phyloP scores from a whole-genome alignment of 2,113 vertebrate species.

The Silurus glanis region DNA sequence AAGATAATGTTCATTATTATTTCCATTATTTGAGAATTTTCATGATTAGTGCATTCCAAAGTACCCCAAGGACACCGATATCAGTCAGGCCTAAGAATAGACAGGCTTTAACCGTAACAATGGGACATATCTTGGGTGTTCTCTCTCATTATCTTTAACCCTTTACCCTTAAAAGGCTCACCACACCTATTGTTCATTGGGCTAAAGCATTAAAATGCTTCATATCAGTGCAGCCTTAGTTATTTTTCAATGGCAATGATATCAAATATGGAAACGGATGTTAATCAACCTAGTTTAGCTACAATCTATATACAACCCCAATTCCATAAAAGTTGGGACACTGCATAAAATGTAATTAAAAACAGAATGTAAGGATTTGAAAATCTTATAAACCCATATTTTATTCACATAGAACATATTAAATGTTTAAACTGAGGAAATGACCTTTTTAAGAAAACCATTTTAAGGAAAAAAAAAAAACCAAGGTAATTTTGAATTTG shows the following conservation, averaged over 20 bases:
- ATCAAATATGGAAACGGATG: background rate
- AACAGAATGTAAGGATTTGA: no score
- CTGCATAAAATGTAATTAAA: no score
- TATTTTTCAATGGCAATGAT: background rate
- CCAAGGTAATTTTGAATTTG: no score
- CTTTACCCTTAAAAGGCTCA: slow-evolving; percentile 45
- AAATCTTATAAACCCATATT: no score
- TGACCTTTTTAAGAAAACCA: no score
- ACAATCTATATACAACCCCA: background rate
- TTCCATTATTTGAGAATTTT: background rate
- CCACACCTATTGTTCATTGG: slow-evolving; percentile 16
- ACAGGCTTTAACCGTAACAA: slow-evolving; percentile 63
- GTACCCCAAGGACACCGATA: background rate
- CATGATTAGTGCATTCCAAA: background rate
- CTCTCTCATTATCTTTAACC: slow-evolving; percentile 58
- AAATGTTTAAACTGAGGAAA: no score
- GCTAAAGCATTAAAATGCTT: background rate
- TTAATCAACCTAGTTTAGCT: background rate
- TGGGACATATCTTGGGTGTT: slow-evolving; percentile 61
- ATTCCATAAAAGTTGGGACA: no score
- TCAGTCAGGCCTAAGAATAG: slow-evolving; percentile 42
- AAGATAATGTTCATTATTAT: slow-evolving; percentile 5
- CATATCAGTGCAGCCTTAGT: background rate
- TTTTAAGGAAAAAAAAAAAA: no score
- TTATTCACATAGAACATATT: no score